Conservation (phyloP, 2,797 vertebrate species). For the Etheostoma perlongum region DNA sequence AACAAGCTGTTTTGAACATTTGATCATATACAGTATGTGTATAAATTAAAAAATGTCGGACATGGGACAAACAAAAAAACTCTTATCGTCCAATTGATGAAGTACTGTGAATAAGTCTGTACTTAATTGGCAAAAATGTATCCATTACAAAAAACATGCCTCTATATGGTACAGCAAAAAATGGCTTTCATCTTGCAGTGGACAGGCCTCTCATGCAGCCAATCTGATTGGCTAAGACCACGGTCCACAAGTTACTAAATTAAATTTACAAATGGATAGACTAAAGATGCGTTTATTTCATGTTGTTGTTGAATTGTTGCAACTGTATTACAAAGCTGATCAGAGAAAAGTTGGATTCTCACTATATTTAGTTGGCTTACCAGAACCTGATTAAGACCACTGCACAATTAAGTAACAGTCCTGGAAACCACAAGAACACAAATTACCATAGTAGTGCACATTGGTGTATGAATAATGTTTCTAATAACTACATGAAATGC, state of each 20-base stretch:
- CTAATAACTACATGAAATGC: not conserved
- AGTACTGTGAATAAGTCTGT: not conserved
- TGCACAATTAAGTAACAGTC: not conserved
- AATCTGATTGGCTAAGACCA: constrained; percentile 10
- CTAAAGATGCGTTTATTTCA: not conserved
- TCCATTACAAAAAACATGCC: not conserved
- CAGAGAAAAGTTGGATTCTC: not conserved
- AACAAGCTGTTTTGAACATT: no score
- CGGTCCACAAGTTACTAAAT: not conserved
- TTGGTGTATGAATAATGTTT: not conserved
- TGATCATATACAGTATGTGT: constrained; percentile 13
- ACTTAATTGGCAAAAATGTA: constrained; percentile 14
- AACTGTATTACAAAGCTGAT: not conserved
- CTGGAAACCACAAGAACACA: not conserved
- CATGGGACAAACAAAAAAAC: not conserved
- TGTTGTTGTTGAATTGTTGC: no score
- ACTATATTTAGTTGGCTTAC: not conserved
- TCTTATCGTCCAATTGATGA: not conserved
- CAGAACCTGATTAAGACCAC: not conserved
- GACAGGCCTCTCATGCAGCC: not conserved
- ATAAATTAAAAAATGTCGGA: constrained; percentile 14
- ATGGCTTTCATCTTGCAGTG: not conserved
- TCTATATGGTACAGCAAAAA: not conserved
- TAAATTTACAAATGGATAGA: constrained; percentile 11
- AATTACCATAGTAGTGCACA: not conserved